Base-by-base conservation (phyloP, 2,797 vertebrate species). In the Leptoclinus maculatus region DNA sequence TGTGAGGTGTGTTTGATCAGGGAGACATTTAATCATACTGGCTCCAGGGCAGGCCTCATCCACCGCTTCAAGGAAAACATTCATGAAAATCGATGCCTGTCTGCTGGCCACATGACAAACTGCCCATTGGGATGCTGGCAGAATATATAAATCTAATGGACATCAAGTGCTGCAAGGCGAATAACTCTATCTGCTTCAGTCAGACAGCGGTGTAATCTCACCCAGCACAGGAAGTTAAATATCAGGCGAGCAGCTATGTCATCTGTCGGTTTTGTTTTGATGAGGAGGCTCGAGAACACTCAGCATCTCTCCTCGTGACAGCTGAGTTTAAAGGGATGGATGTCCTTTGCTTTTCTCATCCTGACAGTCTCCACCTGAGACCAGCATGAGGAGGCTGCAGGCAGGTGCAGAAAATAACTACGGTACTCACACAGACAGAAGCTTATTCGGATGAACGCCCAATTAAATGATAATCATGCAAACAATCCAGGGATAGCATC, bases 51-150 rank as follows among this genome's bases (percentile, higher is more conserved):
- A 72, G 43, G 23, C 49, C 62, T 63, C 65, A 66, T 29, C 39
- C 19, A 34, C 17, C 3, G 29, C 76, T 53, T 73, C 11, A 75
- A 75, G 63, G 62, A 72, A 76, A 76, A 19, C 7, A 16, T 74
- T 71, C 56, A 39, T 74, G 56, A 62, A 86, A 90, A 92, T 90
- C 71, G 5, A 87, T 83, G 41, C 17, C 49, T 56, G 56, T 79
- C 80, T 66, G 58, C 73, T 76, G 82, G 65, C 74, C 62, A 64
- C 66, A 78, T 87, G 87, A 88, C 66, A 77, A 89, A 85, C 45
- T 63, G 72, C 34, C 60, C 80, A 57, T 59, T 66, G 45, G 84
- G 66, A 49, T 53, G 47, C 56, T 39, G 53, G 14, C 64, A 71
- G 49, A 8, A 68, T 65, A 47, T 10, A 62, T 23, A 58, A 82